Conservation (phyloP, 2,113 vertebrate genomes). For the Phodopus roborovskii region DNA sequence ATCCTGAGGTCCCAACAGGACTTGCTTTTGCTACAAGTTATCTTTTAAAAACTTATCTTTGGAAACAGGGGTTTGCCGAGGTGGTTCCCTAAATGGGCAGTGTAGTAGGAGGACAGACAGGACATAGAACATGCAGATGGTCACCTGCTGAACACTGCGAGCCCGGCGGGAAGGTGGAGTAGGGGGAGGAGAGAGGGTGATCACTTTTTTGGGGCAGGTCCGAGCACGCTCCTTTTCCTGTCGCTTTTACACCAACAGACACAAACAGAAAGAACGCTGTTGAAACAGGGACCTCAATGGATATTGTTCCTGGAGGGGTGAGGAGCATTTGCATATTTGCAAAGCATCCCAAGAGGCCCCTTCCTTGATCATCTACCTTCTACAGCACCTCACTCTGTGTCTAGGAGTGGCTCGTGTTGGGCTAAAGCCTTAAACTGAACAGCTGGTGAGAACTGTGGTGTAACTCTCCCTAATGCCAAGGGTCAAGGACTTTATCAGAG, state of each 20-base stretch:
- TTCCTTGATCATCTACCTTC: not conserved
- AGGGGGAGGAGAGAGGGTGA: conserved; percentile 93
- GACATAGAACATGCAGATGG: conserved; percentile 84
- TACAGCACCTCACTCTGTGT: not conserved
- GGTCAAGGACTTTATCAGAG: not conserved
- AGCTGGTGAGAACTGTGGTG: not conserved
- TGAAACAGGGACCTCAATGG: conserved; percentile 29
- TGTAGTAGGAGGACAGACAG: conserved; percentile 5
- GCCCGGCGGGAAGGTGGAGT: conserved; percentile 89
- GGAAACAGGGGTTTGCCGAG: not conserved
- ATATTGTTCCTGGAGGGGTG: not conserved
- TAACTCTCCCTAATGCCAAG: not conserved
- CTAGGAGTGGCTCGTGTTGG: not conserved
- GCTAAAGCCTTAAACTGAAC: not conserved
- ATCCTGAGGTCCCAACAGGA: not conserved
- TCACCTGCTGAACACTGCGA: conserved; percentile 93
- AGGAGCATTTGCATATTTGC: not conserved
- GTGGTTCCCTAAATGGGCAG: conserved; percentile 27
- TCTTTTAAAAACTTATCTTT: not conserved
- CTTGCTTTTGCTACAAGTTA: not conserved
- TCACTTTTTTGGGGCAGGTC: conserved; percentile 99
- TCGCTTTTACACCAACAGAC: conserved; percentile 89
- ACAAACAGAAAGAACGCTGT: conserved; percentile 77
- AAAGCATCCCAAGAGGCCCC: not conserved
- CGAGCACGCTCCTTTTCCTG: conserved; percentile 90